Percentiles rank a stretch among this genome's conserved stretches.
phyloP scores from a whole-genome alignment of 2,888 invertebrate genomes.

The Noctua janthe region DNA sequence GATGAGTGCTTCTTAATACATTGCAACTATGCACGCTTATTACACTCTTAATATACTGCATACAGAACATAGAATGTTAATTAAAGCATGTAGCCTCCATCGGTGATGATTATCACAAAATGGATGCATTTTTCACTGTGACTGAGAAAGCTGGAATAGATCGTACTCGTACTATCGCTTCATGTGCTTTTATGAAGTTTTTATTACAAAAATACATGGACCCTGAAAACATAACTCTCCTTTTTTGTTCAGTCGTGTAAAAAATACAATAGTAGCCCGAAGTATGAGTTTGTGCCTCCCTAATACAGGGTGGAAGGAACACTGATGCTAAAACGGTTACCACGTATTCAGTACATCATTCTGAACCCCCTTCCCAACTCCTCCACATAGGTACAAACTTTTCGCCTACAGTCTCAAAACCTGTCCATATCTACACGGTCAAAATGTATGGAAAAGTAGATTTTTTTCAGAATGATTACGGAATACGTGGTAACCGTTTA shows the following conservation, averaged over 20 bases:
- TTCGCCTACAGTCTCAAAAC: too few species aligned
- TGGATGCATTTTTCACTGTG: not conserved
- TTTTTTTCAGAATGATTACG: too few species aligned
- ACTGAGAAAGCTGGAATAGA: not conserved
- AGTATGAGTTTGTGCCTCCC: not conserved
- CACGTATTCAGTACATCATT: too few species aligned
- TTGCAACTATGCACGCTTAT: conserved; percentile 25
- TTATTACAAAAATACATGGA: not conserved
- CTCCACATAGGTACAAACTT: too few species aligned
- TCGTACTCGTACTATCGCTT: not conserved
- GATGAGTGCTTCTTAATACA: conserved; percentile 43
- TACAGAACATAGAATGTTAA: not conserved
- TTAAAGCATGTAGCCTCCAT: not conserved
- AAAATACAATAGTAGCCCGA: not conserved
- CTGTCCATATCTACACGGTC: too few species aligned
- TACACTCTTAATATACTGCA: not conserved
- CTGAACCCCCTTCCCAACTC: too few species aligned
- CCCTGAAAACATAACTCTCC: not conserved
- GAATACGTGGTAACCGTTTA: not conserved
- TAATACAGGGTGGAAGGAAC: not conserved
- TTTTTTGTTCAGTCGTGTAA: not conserved
- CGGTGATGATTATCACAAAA: not conserved
- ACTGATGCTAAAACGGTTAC: not conserved
- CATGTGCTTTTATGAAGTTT: not conserved
- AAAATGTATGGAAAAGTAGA: too few species aligned